Evolutionary conservation across 2,797 vertebrate species (phyloP).

Genomic region (Peromyscus melanophrys): DNA sequence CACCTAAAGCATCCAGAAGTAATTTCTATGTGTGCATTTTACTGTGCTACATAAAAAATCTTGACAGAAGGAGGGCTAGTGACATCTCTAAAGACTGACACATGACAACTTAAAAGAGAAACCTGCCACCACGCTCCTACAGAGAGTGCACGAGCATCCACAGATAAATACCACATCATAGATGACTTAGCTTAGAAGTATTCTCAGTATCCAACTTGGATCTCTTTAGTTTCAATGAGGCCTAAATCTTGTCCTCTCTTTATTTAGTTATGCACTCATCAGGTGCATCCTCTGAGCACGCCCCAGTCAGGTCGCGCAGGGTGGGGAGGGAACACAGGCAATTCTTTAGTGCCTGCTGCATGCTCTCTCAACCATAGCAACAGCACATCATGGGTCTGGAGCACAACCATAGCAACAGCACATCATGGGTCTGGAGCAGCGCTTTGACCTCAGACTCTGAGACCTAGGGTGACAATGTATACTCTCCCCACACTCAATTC

Average conservation of each 20-base stretch:
- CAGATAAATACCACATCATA: neutral
- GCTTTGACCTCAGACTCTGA: neutral
- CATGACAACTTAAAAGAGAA: conserved; percentile 38
- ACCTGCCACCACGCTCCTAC: conserved; percentile 1
- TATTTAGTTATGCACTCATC: neutral
- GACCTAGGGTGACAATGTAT: neutral
- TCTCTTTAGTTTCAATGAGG: neutral
- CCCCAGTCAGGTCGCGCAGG: neutral
- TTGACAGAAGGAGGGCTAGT: conserved; percentile 28
- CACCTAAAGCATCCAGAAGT: conserved; percentile 17
- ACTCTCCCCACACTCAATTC: neutral
- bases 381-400: neutral
- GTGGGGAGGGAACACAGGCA: neutral
- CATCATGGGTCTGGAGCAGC: neutral
- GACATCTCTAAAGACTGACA: conserved; percentile 22
- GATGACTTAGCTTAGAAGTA: conserved; percentile 39
- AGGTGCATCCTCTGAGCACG: neutral
- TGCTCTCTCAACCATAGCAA: neutral
- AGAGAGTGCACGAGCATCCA: neutral
- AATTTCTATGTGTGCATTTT: conserved; percentile 32
- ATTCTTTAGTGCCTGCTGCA: neutral
- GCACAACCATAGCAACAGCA: neutral
- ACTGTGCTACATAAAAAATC: conserved; percentile 29
- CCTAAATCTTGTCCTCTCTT: neutral
- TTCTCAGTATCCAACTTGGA: neutral